Conservation (phyloP, 2,888 invertebrate species). For the Saturnia pavonia region DNA sequence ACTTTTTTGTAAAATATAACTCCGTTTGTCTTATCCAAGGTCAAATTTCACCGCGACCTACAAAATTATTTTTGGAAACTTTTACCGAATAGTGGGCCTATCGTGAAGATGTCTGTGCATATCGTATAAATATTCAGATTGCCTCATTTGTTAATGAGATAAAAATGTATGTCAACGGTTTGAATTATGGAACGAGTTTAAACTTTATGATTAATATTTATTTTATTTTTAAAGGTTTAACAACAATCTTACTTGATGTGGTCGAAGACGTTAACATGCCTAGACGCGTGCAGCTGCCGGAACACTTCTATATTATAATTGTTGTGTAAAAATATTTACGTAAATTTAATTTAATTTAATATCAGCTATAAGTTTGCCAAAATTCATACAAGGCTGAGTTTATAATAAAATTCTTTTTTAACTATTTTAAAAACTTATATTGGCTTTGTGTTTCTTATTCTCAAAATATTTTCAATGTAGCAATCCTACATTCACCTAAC, state of each 20-base stretch:
- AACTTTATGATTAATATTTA: not conserved
- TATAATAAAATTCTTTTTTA: not conserved
- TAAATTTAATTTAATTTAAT: no score
- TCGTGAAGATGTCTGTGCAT: not conserved
- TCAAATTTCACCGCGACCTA: not conserved
- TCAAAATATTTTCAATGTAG: not conserved
- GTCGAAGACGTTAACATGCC: no score
- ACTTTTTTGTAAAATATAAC: not conserved
- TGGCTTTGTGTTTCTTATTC: not conserved
- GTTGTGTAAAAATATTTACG: no score
- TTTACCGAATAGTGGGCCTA: not conserved
- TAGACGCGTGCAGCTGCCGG: no score
- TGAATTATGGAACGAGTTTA: not conserved
- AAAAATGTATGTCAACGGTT: not conserved
- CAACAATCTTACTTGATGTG: not conserved
- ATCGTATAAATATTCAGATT: not conserved
- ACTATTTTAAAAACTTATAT: not conserved
- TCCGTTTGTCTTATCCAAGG: not conserved
- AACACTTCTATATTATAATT: no score
- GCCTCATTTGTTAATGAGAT: not conserved
- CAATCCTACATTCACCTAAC: not conserved
- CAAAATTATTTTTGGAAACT: slow-evolving; percentile 2
- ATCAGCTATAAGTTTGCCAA: no score
- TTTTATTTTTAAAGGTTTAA: not conserved
- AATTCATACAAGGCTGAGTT: no score